A percentile compares a stretch with the other conserved stretches of the same genome.
Evolutionary conservation across 2,797 vertebrate genomes (phyloP).

Genomic region (Chelon labrosus): DNA sequence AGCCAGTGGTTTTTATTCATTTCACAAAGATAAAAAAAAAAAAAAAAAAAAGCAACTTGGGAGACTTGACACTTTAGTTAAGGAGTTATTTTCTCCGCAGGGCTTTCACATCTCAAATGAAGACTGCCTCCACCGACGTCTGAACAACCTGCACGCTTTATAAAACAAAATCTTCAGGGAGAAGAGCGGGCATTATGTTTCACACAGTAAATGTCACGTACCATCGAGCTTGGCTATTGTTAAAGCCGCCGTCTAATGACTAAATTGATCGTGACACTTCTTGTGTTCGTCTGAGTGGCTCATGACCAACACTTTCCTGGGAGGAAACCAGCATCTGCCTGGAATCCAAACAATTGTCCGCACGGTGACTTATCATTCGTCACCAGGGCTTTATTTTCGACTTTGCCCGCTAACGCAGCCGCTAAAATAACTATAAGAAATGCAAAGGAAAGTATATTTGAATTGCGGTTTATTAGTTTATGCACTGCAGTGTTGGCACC

Average conservation of each 20-base stretch:
- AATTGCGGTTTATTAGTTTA: neutral
- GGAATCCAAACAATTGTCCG: neutral
- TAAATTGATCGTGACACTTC: neutral
- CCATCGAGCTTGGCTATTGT: neutral
- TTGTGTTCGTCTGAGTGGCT: no score
- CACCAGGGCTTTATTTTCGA: neutral
- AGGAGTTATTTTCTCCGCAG: neutral
- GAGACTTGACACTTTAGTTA: constrained; percentile 12
- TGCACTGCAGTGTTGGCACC: neutral
- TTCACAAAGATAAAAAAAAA: neutral
- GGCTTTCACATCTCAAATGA: neutral
- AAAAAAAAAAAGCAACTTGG: constrained; percentile 9
- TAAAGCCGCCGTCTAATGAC: neutral
- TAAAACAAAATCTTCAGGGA: neutral
- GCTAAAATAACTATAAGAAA: neutral
- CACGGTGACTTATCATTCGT: neutral
- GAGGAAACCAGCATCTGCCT: neutral
- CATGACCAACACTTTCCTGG: neutral
- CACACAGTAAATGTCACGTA: neutral
- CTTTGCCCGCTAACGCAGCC: neutral
- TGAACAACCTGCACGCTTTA: no score
- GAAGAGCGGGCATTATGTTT: neutral
- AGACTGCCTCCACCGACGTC: no score
- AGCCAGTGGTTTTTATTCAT: constrained; percentile 11
- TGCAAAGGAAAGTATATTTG: neutral